Evolutionary conservation across 2,888 invertebrate genomes (phyloP).

Genomic region (Acrobasis consociella): DNA sequence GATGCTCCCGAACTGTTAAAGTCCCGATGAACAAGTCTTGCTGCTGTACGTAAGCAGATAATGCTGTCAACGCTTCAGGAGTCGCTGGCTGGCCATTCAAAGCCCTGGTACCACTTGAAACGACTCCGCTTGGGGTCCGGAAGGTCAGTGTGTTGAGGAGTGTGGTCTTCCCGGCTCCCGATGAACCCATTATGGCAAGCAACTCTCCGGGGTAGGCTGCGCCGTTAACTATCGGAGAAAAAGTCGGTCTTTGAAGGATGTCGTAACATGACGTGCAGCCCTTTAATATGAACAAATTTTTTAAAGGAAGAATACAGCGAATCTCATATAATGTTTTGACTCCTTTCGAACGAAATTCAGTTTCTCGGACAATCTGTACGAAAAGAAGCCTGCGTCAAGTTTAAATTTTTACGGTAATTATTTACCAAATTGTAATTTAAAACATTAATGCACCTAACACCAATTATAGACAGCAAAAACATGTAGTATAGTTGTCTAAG

Average conservation of each 20-base stretch:
- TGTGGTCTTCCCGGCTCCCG: constrained; percentile 97
- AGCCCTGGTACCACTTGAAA: constrained; percentile 82
- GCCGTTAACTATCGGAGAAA: constrained; percentile 85
- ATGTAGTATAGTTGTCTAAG: too few relatives aligned
- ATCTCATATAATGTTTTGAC: too few relatives aligned
- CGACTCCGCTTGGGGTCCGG: constrained; percentile 87
- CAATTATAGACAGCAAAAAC: too few relatives aligned
- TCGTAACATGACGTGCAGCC: too few relatives aligned
- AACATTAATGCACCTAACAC: too few relatives aligned
- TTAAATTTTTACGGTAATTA: too few relatives aligned
- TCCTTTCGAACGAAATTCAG: too few relatives aligned
- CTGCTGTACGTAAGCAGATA: constrained; percentile 96
- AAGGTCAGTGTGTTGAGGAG: constrained; percentile 94
- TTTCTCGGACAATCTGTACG: too few relatives aligned
- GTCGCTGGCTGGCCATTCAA: constrained; percentile 91
- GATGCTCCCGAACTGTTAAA: constrained; percentile 93
- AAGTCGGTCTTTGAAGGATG: background rate
- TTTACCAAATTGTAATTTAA: too few relatives aligned
- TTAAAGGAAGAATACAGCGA: too few relatives aligned
- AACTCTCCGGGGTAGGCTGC: constrained; percentile 93
- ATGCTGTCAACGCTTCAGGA: constrained; percentile 87
- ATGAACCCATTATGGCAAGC: constrained; percentile 93
- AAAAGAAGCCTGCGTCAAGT: too few relatives aligned
- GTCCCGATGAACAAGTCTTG: constrained; percentile 96
- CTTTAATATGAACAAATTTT: too few relatives aligned